Conservation (phyloP, 2,888 invertebrate species). For the Mesoligia furuncula region DNA sequence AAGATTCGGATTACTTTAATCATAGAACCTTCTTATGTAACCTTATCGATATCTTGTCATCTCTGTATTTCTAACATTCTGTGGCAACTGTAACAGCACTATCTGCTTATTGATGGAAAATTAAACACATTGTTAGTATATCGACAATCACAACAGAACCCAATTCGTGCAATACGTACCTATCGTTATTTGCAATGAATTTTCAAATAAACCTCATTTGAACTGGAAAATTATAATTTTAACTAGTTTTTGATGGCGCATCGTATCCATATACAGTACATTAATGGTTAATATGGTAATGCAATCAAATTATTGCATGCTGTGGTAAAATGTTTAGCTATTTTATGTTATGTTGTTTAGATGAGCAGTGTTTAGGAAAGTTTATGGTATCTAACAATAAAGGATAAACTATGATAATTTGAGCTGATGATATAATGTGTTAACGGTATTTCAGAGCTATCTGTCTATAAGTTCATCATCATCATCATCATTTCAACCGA, state of each 20-base stretch:
- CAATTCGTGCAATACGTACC: conserved; percentile 61
- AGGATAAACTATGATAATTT: too few species aligned
- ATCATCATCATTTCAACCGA: too few species aligned
- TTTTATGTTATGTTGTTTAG: neutral
- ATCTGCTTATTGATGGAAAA: conserved; percentile 40
- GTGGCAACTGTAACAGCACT: conserved; percentile 4
- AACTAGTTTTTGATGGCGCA: conserved; percentile 51
- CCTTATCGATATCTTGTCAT: neutral
- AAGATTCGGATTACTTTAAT: neutral
- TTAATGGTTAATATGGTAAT: conserved; percentile 13
- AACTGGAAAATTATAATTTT: conserved; percentile 65
- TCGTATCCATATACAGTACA: conserved; percentile 18
- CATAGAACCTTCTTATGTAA: neutral
- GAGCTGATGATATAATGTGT: too few species aligned
- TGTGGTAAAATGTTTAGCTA: neutral
- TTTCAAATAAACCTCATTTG: conserved; percentile 67
- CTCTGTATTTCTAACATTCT: conserved; percentile 8
- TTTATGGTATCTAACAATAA: neutral
- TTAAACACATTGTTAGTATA: conserved; percentile 60
- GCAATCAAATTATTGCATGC: neutral
- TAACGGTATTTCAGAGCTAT: too few species aligned
- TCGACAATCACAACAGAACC: conserved; percentile 62
- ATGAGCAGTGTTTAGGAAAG: neutral
- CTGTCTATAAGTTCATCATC: too few species aligned
- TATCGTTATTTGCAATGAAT: conserved; percentile 63